These are phyloP conservation scores for Drosophila malerkotliana DNA, from an alignment of 1,140 invertebrate genomes.

Conservation along the genomic window DNA sequence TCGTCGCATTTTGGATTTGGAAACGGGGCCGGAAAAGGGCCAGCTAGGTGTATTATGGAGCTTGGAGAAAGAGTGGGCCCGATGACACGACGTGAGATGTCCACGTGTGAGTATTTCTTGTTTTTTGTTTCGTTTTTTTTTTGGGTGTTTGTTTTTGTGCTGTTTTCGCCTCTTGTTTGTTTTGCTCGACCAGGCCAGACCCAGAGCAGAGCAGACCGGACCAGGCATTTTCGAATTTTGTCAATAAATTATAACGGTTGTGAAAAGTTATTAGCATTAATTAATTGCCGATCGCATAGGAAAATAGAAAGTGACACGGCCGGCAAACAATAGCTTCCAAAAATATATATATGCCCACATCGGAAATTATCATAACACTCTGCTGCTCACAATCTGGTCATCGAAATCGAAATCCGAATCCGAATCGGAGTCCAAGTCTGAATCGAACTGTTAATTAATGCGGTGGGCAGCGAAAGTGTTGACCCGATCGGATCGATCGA, in stretches of 20 bases:
- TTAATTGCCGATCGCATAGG: conserved; percentile 77
- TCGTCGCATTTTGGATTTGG: background rate
- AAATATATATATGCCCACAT: background rate
- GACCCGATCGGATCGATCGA: conserved; percentile 1
- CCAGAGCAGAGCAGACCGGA: too few species aligned
- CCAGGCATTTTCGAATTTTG: conserved; percentile 67
- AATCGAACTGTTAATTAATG: conserved; percentile 68
- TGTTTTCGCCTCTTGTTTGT: conserved; percentile 21
- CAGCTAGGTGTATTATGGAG: background rate
- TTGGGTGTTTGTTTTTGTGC: conserved; percentile 11
- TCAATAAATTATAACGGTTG: conserved; percentile 82
- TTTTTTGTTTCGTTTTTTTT: background rate
- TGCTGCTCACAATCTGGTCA: conserved; percentile 6
- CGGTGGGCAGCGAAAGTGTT: conserved; percentile 67
- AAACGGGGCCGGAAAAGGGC: background rate
- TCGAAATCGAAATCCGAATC: conserved; percentile 45
- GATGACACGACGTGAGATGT: background rate
- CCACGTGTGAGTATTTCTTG: background rate
- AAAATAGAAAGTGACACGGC: conserved; percentile 77
- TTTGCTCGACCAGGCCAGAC: conserved; percentile 3
- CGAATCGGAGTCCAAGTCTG: conserved; percentile 7
- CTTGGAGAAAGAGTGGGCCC: too few species aligned
- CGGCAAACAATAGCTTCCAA: conserved; percentile 5
- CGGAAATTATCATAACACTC: conserved; percentile 53
- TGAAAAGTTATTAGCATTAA: conserved; percentile 83